phyloP scores from a whole-genome alignment of 1,140 invertebrate genomes.

The Musca vetustissima region DNA sequence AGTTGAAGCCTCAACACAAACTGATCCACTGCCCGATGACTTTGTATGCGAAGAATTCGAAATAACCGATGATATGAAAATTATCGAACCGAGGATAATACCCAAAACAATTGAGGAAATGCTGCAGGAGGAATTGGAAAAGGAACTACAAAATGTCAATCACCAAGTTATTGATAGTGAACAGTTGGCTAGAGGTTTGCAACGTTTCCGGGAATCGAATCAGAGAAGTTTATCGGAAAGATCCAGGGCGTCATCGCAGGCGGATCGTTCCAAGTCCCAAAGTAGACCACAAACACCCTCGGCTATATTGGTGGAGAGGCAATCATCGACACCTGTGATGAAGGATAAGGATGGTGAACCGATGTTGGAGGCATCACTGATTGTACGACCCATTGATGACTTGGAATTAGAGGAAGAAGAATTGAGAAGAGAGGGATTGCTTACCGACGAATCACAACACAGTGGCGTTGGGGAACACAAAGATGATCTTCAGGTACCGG shows the following conservation, averaged over 20 bases:
- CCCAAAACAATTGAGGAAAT: slow-evolving; percentile 50
- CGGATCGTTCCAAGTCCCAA: slow-evolving; percentile 58
- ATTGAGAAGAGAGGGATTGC: slow-evolving; percentile 44
- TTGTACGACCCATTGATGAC: slow-evolving; percentile 58
- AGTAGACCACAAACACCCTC: slow-evolving; percentile 61
- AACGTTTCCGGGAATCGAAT: slow-evolving; percentile 58
- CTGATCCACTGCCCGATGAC: slow-evolving; percentile 77
- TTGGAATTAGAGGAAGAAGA: slow-evolving; percentile 50
- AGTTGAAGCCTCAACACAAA: slow-evolving; percentile 76
- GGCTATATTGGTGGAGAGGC: slow-evolving; percentile 62
- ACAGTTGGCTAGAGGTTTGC: slow-evolving; percentile 51
- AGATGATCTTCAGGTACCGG: slow-evolving; percentile 24
- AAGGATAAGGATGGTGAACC: slow-evolving; percentile 55
- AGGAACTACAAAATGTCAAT: slow-evolving; percentile 33
- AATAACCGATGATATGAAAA: slow-evolving; percentile 58
- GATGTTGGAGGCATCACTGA: slow-evolving; percentile 61
- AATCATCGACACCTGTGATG: slow-evolving; percentile 60
- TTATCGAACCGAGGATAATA: slow-evolving; percentile 44
- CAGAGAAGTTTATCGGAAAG: slow-evolving; percentile 60
- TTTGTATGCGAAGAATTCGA: slow-evolving; percentile 69
- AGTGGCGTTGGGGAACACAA: slow-evolving; percentile 55
- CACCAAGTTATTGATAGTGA: slow-evolving; percentile 48
- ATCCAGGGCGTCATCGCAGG: slow-evolving; percentile 59
- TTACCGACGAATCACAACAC: slow-evolving; percentile 57
- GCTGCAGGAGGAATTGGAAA: slow-evolving; percentile 37